These are phyloP conservation scores for Nanorana parkeri DNA, from an alignment of 2,113 vertebrate species.

Conservation along the genomic window DNA sequence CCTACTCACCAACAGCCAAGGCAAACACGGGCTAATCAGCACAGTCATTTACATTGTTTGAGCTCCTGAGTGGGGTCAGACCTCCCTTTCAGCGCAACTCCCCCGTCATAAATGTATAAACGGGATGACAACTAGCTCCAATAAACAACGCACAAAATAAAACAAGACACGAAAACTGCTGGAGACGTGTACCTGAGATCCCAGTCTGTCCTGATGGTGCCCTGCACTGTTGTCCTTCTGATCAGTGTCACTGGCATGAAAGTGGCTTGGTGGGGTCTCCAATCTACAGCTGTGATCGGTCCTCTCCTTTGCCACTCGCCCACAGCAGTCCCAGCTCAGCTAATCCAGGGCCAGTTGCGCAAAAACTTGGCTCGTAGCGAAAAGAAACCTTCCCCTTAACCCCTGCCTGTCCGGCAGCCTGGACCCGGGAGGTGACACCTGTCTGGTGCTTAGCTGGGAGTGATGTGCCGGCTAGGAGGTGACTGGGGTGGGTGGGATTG, in stretches of 20 bases:
- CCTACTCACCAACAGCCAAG: conserved; percentile 13
- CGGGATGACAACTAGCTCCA: no score
- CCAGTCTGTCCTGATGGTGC: conserved; percentile 44
- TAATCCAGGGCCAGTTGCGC: not conserved
- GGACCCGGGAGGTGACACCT: conserved; percentile 61
- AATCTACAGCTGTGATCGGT: not conserved
- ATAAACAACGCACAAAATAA: no score
- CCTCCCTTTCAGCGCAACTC: no score
- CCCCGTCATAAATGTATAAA: no score
- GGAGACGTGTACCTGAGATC: conserved; percentile 34
- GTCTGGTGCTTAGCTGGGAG: conserved; percentile 20
- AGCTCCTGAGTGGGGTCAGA: no score
- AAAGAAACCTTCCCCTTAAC: conserved; percentile 35
- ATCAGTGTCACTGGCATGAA: conserved; percentile 40
- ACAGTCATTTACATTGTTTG: no score
- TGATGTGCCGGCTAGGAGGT: conserved; percentile 54
- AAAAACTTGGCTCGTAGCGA: not conserved
- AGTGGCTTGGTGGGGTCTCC: conserved; percentile 16
- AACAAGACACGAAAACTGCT: not conserved
- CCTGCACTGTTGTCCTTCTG: conserved; percentile 43
- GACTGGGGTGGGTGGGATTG: conserved; percentile 57
- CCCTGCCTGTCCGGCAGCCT: not conserved
- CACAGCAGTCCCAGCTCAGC: not conserved
- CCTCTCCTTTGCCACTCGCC: conserved; percentile 6
- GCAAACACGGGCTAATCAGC: not conserved